These are phyloP conservation scores for Labrus mixtus DNA, from an alignment of 2,113 vertebrate species.

Conservation along the genomic window DNA sequence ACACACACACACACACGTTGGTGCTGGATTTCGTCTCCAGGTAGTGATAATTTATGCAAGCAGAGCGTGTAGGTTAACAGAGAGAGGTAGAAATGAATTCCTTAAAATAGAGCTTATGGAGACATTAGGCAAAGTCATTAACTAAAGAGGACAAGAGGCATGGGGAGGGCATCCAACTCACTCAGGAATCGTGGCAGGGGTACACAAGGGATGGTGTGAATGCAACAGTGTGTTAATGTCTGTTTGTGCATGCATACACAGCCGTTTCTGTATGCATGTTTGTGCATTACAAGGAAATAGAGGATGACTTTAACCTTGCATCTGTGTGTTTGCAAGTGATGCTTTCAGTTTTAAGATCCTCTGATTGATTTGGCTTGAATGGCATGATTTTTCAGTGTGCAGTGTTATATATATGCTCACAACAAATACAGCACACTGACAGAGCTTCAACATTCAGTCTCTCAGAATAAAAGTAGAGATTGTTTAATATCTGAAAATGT, in stretches of 20 bases:
- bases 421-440: neutral
- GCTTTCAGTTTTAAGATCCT: conserved; percentile 1
- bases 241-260: neutral
- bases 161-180: too few species aligned
- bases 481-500: conserved; percentile 52
- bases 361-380: too few species aligned
- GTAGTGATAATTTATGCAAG: conserved; percentile 62
- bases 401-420: too few species aligned
- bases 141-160: conserved; percentile 54
- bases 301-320: neutral
- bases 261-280: neutral
- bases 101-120: conserved; percentile 72
- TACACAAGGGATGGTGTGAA: neutral
- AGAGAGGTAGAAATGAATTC: conserved; percentile 57
- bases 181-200: neutral
- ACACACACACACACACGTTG: conserved; percentile 2
- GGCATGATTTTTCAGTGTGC: neutral
- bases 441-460: neutral
- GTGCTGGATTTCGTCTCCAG: conserved; percentile 29
- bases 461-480: conserved; percentile 57
- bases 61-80: conserved; percentile 17
- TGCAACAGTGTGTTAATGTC: neutral
- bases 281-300: neutral
- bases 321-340: neutral
- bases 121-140: conserved; percentile 76